phyloP scores from a whole-genome alignment of 2,888 invertebrate species.

The Acanthosepion pharaonis region DNA sequence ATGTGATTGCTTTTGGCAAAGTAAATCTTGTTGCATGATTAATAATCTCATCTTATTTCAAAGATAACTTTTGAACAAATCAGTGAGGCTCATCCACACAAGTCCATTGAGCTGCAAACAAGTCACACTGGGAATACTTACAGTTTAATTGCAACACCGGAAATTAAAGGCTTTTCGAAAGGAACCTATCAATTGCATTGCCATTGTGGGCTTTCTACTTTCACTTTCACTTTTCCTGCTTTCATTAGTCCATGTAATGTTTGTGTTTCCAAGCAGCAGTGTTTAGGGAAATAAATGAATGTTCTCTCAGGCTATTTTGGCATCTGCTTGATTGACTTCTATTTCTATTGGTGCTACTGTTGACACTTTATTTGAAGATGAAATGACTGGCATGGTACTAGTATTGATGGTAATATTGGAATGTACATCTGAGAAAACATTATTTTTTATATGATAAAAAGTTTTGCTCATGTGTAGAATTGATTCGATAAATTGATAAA shows the following conservation, averaged over 20 bases:
- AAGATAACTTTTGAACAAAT: conserved; percentile 21
- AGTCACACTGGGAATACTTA: conserved; percentile 33
- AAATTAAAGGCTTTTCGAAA: background rate
- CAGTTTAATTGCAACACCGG: background rate
- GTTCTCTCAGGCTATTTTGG: background rate
- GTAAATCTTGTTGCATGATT: background rate
- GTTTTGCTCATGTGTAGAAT: background rate
- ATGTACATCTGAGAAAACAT: background rate
- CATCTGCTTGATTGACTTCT: conserved; percentile 33
- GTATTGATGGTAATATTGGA: background rate
- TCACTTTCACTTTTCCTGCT: background rate
- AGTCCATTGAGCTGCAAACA: background rate
- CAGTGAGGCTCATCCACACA: background rate
- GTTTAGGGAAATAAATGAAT: background rate
- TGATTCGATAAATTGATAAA: background rate
- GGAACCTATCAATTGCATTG: conserved; percentile 33
- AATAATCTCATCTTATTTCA: conserved; percentile 1
- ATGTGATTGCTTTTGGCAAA: background rate
- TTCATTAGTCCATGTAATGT: conserved; percentile 9
- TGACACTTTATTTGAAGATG: background rate
- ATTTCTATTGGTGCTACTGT: background rate
- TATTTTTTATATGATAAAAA: background rate
- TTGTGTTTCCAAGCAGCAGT: background rate
- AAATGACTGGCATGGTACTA: background rate
- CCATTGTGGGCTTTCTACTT: background rate